Base-by-base conservation (phyloP, 2,888 invertebrate species). In the Oasisia sp. region DNA sequence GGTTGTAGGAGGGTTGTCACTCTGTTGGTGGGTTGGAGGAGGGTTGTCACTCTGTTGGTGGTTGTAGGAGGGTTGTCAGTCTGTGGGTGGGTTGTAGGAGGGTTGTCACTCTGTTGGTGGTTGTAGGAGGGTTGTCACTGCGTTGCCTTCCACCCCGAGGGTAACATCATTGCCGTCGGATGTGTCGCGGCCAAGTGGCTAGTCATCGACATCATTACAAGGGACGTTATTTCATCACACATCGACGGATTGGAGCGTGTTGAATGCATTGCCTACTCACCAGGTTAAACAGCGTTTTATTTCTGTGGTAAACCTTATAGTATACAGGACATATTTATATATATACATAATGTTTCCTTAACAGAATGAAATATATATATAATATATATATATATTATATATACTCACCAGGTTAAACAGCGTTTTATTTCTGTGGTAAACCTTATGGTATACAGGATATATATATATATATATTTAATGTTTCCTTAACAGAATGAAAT, bases 91-190 rank as follows among this genome's bases (percentile, higher is more conserved):
- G 32, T 32, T 89, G 3, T 89, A 32, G 32, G 89, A 32, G 89
- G 32, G 89, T 4, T 32, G 90, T n/a, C 19, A 38, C 38, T 90
- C n/a, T 90, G 32, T 90, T 38, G 38, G 38, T 38, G 90, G 38
- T 44, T 90, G 90, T 32, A 98, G 98, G 98, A 98, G 96, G 97
- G 98, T 94, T 98, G 98, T 0, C 98, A 98, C 95, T 98, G 98
- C 94, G 97, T 98, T 92, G 97, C 98, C 92, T 98, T 98, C 97
- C 98, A 98, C 89, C 97, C 97, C 0, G 98, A 98, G 96, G 98
- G 98, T 92, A 97, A 97, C 91, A 97, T 97, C 92, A 97, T 98
- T 93, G 97, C 98, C 0, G 98, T 98, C 94, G 98, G 98, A 93
- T 97, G 98, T 93, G 97, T 97, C 91, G 97, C 97, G 91, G 98